These are phyloP conservation scores for Urocitellus parryii DNA, from an alignment of 2,113 vertebrate genomes.

Conservation along the genomic window DNA sequence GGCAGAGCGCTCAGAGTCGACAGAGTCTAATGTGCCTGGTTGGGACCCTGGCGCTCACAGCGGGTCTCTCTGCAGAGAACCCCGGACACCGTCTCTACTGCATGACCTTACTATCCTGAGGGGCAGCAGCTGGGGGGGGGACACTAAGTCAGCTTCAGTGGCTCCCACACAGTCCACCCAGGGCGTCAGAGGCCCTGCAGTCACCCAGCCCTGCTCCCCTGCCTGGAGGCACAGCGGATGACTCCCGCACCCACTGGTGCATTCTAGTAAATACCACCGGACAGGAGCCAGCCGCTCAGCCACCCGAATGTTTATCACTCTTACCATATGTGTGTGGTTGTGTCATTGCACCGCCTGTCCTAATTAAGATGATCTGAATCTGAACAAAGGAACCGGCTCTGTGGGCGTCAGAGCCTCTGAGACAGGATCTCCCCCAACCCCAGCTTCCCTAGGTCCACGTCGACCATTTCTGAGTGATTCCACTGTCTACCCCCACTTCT, in stretches of 20 bases:
- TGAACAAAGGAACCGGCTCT: neutral
- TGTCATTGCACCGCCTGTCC: neutral
- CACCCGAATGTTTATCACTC: conserved; percentile 34
- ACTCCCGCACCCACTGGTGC: conserved; percentile 11
- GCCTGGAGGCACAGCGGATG: neutral
- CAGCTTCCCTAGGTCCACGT: neutral
- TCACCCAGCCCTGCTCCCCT: neutral
- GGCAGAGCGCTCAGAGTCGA: neutral
- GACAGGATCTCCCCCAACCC: neutral
- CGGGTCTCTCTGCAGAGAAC: too few relatives aligned
- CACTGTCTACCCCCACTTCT: neutral
- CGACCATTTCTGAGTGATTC: neutral
- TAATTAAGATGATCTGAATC: neutral
- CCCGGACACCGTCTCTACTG: too few relatives aligned
- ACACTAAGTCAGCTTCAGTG: too few relatives aligned
- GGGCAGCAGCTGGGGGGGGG: too few relatives aligned
- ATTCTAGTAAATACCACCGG: conserved; percentile 42
- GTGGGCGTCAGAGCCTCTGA: neutral
- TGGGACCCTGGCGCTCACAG: too few relatives aligned
- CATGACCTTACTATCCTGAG: too few relatives aligned
- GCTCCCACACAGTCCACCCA: neutral
- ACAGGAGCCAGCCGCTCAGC: conserved; percentile 41
- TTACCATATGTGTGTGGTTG: conserved; percentile 50
- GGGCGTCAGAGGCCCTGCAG: neutral
- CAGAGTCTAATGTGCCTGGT: neutral